Percentiles rank a stretch among this genome's conserved stretches.
These are phyloP conservation scores for Mycetomoellerius zeteki DNA, from an alignment of 1,140 invertebrate species.

Conservation along the genomic window DNA sequence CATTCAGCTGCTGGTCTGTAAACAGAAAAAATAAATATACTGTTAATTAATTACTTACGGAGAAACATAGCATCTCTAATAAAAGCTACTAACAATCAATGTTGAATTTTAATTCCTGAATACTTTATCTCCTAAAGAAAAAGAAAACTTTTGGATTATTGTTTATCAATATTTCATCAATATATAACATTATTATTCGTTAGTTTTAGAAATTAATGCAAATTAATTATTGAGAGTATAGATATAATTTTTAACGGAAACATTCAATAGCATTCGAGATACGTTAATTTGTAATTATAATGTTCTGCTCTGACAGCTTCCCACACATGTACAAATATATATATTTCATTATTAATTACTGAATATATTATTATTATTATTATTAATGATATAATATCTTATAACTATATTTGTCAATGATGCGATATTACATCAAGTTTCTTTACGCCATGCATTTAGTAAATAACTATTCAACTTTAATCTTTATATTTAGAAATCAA, in stretches of 20 bases:
- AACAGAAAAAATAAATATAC: slow-evolving; percentile 36
- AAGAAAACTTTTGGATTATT: neutral
- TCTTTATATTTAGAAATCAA: slow-evolving; percentile 12
- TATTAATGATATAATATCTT: slow-evolving; percentile 2
- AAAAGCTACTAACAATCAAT: neutral
- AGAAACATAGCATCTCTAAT: slow-evolving; percentile 7
- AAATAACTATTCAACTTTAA: slow-evolving; percentile 11
- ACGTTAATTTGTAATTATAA: neutral
- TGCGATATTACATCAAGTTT: neutral
- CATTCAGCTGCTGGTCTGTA: slow-evolving; percentile 66
- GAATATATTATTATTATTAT: neutral
- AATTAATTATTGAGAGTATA: slow-evolving; percentile 8
- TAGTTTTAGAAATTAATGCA: neutral
- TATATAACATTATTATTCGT: neutral
- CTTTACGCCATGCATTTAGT: neutral
- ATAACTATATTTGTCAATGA: neutral
- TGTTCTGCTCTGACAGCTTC: neutral
- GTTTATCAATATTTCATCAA: neutral
- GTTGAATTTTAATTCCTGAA: neutral
- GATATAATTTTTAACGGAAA: neutral
- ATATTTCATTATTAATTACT: slow-evolving; percentile 12
- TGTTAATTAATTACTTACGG: slow-evolving; percentile 12
- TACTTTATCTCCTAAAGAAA: neutral
- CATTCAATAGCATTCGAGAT: neutral
- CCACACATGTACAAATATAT: neutral